These are phyloP conservation scores for Rhodinocichla rosea DNA, from an alignment of 2,113 vertebrate genomes.

Conservation along the genomic window DNA sequence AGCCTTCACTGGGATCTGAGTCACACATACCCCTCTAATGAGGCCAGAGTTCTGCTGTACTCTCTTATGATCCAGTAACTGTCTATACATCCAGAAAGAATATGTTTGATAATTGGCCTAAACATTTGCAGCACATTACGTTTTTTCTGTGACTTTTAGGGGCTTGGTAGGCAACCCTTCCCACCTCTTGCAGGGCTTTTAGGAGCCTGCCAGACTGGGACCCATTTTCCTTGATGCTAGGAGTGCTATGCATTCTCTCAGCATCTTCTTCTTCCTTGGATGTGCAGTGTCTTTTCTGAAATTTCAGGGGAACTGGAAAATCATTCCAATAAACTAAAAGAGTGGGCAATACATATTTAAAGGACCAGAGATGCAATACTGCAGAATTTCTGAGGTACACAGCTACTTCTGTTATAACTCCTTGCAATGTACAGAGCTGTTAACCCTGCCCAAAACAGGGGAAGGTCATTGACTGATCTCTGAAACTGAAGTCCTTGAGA, in stretches of 20 bases:
- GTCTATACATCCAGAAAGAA: not conserved
- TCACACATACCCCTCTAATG: not conserved
- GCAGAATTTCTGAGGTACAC: not conserved
- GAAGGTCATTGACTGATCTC: not conserved
- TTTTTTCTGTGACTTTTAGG: not conserved
- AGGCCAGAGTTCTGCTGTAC: not conserved
- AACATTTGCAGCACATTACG: not conserved
- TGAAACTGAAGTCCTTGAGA: not conserved
- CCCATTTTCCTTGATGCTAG: not conserved
- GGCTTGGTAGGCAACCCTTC: not conserved
- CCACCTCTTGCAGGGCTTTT: not conserved
- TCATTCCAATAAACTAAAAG: not conserved
- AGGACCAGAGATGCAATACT: not conserved
- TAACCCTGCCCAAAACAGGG: not conserved
- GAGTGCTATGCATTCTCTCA: not conserved
- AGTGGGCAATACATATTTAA: not conserved
- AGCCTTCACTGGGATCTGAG: not conserved
- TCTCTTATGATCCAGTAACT: not conserved
- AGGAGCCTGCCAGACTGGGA: not conserved
- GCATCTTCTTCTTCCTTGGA: not conserved
- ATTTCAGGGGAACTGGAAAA: not conserved
- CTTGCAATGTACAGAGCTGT: not conserved
- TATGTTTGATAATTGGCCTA: not conserved
- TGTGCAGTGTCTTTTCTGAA: not conserved
- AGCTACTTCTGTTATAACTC: not conserved